Evolutionary conservation across 2,888 invertebrate species (phyloP), one percentile per base, ranked within the genome.

Genomic region (Aproaerema taeniolella): DNA sequence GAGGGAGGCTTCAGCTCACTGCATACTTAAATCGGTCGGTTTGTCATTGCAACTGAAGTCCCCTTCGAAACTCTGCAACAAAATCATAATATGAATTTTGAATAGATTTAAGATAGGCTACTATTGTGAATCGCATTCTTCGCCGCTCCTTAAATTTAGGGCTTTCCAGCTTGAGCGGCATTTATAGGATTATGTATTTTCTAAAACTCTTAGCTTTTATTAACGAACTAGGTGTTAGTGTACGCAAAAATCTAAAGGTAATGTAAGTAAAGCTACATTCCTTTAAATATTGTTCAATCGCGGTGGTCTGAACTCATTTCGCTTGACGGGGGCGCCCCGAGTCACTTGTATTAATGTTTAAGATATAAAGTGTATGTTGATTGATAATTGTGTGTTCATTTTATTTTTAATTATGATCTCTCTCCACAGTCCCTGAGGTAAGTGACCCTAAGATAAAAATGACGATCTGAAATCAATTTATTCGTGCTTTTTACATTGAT

Each of bases 331-430:
- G 50, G 49, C 50, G 45, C 61, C 68, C 63, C 65, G 55, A 58
- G 54, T 58, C 56, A 70, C 50, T 60, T 66, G 75, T 86, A 83
- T 86, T 73, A 80, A 78, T 74, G 66, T 75, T 76, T 85, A 85
- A 79, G 82, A 85, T 79, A 86, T 86, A 86, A 86, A 86, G 80
- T 85, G 85, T 85, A 83, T 85, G 82, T 85, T 86, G 69, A 82
- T 82, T 81, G 76, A 83, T 64, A 46, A n/a, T 62, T 59, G 67
- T 71, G 80, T 82, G 82, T 82, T 78, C 77, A 81, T 85, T 85
- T 85, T 85, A 85, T 85, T 86, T 83, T 74, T 82, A 79, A 82
- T 75, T 54, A 67, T 71, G 68, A 60, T 64, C 77, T 83, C 74
- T 85, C 62, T 85, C 67, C 81, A 81, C 83, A 83, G 82, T 72